Percentiles rank a stretch among this genome's conserved stretches.
These are phyloP conservation scores for Sipunculus nudus DNA, from an alignment of 2,888 invertebrate genomes.

Conservation along the genomic window DNA sequence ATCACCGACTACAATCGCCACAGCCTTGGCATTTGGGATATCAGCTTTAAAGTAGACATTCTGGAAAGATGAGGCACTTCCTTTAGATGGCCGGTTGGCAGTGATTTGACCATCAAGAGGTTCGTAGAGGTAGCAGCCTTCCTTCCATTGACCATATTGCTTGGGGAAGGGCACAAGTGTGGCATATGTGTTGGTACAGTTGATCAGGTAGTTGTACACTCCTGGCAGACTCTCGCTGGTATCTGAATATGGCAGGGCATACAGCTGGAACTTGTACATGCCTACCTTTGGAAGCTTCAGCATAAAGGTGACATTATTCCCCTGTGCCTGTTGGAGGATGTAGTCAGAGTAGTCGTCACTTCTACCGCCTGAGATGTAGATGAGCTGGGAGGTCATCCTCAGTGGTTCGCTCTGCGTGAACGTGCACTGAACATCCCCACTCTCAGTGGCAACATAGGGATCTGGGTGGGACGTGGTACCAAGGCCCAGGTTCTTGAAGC, in stretches of 20 bases:
- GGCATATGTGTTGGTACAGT: conserved; percentile 50
- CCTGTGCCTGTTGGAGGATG: conserved; percentile 60
- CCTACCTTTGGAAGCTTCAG: conserved; percentile 57
- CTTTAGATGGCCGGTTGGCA: conserved; percentile 42
- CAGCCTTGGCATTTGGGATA: conserved; percentile 61
- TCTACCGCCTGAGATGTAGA: conserved; percentile 43
- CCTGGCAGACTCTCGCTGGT: conserved; percentile 63
- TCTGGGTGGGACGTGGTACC: conserved; percentile 57
- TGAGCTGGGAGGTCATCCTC: conserved; percentile 64
- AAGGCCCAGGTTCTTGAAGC: conserved; percentile 61
- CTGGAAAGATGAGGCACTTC: conserved; percentile 29
- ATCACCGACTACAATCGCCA: conserved; percentile 63
- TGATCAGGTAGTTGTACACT: conserved; percentile 66
- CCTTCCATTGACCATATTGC: conserved; percentile 67
- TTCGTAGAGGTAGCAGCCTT: conserved; percentile 63
- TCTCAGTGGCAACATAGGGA: conserved; percentile 60
- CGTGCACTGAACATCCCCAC: conserved; percentile 53
- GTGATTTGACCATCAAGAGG: conserved; percentile 53
- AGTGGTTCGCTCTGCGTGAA: conserved; percentile 53
- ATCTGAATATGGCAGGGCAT: conserved; percentile 59
- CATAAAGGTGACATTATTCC: conserved; percentile 49
- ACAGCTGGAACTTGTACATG: conserved; percentile 66
- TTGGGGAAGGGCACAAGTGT: conserved; percentile 59
- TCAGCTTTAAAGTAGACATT: conserved; percentile 49
- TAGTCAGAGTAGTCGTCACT: conserved; percentile 59